Base-by-base conservation (phyloP, 2,113 vertebrate genomes). In the Carassius gibelio region DNA sequence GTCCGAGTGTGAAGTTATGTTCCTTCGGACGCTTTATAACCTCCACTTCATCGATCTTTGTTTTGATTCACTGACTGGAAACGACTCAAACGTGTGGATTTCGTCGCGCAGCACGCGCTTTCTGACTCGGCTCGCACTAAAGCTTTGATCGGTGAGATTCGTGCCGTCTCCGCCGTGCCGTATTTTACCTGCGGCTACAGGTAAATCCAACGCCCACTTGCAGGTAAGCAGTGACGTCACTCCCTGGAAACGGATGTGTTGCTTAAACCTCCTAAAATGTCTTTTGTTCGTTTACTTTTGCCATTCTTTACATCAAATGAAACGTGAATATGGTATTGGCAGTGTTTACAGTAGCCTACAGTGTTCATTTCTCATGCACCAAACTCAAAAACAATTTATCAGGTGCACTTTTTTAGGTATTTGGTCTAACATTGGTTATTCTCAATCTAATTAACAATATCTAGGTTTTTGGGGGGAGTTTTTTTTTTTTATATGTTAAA, bases 141-240 rank as follows among this genome's bases (percentile, higher is more conserved):
- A 19, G 79, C 79, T 30, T 48, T 2, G 23, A 26, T 84, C 55
- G 59, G 64, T 52, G 10, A 79, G 59, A 13, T 84, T 81, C 50
- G 7, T 59, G 75, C 72, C 75, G 30, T 82, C 52, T 82, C 89
- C 69, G 86, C 85, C 86, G 61, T 92, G 90, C 85, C 86, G 61
- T 93, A 89, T 89, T 92, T 91, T 92, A 95, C 93, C 94, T 94
- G 93, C 90, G 91, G 93, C 92, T 93, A 92, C 93, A 90, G 93
- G 94, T 93, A 92, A 93, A 89, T 83, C 89, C 87, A 72, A 57
- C 91, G 87, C 91, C 93, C 91, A 91, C 93, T 91, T 91, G 92
- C 92, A 94, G 93, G 93, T 92, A 88, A 91, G 86, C 4, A 0
- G 50, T 93, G 93, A 94, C 93, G 93, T 94, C 94, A 95, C 84